These are phyloP conservation scores for Brachionus plicatilis DNA, from an alignment of 1,140 invertebrate species.

Conservation along the genomic window DNA sequence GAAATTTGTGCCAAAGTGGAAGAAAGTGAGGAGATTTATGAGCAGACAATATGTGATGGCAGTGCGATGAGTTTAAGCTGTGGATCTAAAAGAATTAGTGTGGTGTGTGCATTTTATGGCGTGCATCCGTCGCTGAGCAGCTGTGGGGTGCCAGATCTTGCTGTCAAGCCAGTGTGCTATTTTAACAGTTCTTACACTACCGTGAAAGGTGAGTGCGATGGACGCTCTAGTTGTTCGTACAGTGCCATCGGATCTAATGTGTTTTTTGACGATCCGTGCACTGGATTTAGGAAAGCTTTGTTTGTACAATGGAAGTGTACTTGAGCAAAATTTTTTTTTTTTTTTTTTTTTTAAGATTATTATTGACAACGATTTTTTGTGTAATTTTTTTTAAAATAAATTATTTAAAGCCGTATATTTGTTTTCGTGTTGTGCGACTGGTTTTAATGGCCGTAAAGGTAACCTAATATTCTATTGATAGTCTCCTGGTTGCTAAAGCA, in stretches of 20 bases:
- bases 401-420: conserved; percentile 1
- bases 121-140: background rate
- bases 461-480: background rate
- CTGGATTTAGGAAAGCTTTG: conserved; percentile 31
- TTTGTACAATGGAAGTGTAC: conserved; percentile 12
- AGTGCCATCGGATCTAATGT: background rate
- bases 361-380: background rate
- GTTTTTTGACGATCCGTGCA: conserved; percentile 17
- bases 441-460: background rate
- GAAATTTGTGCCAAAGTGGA: background rate
- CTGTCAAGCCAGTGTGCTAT: conserved; percentile 16
- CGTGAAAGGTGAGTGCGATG: background rate
- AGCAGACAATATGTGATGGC: conserved; percentile 13
- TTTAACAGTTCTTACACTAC: background rate
- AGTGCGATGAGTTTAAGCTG: background rate
- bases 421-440: background rate
- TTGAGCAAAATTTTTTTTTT: background rate
- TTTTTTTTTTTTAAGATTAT: background rate
- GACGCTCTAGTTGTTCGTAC: background rate
- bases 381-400: background rate
- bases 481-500: background rate
- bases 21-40: background rate
- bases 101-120: conserved; percentile 17
- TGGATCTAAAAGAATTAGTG: background rate
- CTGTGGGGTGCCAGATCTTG: background rate